These are phyloP conservation scores for Tachystola acroxantha DNA, from an alignment of 2,888 invertebrate species.

Conservation along the genomic window DNA sequence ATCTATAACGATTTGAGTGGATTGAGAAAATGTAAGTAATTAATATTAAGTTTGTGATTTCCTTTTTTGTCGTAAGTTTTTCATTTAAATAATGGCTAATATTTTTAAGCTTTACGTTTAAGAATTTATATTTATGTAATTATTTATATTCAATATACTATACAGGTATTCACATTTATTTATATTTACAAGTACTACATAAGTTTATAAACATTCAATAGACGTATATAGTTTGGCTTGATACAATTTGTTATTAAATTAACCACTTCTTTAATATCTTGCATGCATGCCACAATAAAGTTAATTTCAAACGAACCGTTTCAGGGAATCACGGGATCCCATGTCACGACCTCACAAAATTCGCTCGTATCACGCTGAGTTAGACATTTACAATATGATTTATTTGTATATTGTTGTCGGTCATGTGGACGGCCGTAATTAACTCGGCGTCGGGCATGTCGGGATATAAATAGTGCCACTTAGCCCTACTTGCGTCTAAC, in stretches of 20 bases:
- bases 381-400: constrained; percentile 32
- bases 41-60: no score
- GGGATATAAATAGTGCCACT: constrained; percentile 65
- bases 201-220: no score
- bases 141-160: background rate
- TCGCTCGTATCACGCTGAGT: constrained; percentile 2
- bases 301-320: no score
- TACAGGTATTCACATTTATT: background rate
- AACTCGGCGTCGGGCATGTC: constrained; percentile 43
- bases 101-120: no score
- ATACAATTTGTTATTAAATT: no score
- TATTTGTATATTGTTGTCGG: constrained; percentile 48
- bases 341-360: background rate
- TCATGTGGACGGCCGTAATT: constrained; percentile 57
- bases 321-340: background rate
- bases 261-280: no score
- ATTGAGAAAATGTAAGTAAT: constrained; percentile 63
- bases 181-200: no score
- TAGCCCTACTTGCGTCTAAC: constrained; percentile 51
- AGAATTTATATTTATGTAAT: no score
- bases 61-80: no score
- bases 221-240: no score
- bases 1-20: constrained; percentile 51
- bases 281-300: no score
- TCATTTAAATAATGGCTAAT: no score